Percentiles rank a stretch among this genome's conserved stretches.
Conservation (phyloP, 2,113 vertebrate genomes). For the Caranx melampygus region DNA sequence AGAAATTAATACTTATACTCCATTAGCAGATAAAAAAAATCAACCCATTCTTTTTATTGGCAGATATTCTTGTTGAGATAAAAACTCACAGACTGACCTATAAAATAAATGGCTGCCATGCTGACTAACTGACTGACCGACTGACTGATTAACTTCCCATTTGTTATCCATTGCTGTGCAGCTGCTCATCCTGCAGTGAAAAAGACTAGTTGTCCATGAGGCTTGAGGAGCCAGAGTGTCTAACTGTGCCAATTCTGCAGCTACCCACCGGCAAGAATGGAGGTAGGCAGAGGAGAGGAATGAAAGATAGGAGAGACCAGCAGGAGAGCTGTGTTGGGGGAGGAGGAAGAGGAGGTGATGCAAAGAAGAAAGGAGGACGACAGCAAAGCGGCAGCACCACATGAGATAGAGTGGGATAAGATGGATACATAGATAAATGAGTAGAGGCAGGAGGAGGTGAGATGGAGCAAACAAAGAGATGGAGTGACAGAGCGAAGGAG, state of each 20-base stretch:
- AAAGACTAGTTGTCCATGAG: conserved; percentile 51
- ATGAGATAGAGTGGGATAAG: conserved; percentile 49
- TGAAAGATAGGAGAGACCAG: conserved; percentile 41
- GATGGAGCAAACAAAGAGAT: conserved; percentile 11
- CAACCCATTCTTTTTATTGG: neutral
- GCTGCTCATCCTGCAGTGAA: conserved; percentile 60
- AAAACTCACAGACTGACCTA: conserved; percentile 11
- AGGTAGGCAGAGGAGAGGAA: conserved; percentile 23
- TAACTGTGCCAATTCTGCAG: conserved; percentile 44
- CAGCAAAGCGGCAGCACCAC: neutral
- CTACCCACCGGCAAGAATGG: conserved; percentile 31
- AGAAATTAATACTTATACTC: neutral
- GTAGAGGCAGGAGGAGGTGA: conserved; percentile 27
- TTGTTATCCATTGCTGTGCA: conserved; percentile 45
- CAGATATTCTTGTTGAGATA: neutral
- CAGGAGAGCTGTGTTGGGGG: conserved; percentile 26
- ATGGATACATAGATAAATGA: conserved; percentile 41
- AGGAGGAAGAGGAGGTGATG: conserved; percentile 32
- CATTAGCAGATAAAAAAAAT: neutral
- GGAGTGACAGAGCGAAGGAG: conserved; percentile 1
- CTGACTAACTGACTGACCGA: conserved; percentile 17
- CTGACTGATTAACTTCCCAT: conserved; percentile 29
- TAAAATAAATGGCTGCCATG: neutral
- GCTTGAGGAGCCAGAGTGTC: conserved; percentile 32
- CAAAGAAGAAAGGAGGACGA: conserved; percentile 19